A percentile compares a stretch with the other conserved stretches of the same genome.
These are phyloP conservation scores for Phytoseiulus persimilis DNA, from an alignment of 2,888 invertebrate genomes.

Conservation along the genomic window DNA sequence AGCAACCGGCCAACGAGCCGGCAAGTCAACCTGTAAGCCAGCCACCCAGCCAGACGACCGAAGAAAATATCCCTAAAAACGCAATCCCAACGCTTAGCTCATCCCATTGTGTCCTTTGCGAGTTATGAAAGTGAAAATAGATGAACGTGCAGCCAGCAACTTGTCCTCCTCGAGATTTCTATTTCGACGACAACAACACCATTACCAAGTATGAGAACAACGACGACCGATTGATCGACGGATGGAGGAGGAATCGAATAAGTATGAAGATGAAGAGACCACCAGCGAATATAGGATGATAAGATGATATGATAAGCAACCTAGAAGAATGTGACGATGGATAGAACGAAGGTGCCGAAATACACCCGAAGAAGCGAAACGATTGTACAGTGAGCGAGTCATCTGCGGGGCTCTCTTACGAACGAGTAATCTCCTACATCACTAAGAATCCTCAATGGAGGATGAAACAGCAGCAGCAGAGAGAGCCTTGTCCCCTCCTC, in stretches of 20 bases:
- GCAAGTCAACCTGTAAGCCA: too few species aligned
- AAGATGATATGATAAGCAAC: constrained; percentile 28
- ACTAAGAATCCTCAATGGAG: background rate
- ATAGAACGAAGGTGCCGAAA: constrained; percentile 13
- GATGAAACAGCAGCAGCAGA: background rate
- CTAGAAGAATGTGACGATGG: background rate
- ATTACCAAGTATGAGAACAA: background rate
- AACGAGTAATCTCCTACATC: background rate
- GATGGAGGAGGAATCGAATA: background rate
- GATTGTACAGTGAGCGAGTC: constrained; percentile 32
- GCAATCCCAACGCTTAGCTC: constrained; percentile 5
- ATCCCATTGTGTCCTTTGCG: background rate
- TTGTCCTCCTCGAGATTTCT: background rate
- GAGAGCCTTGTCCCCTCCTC: constrained; percentile 32
- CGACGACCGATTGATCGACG: background rate
- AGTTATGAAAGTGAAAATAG: background rate
- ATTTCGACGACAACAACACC: background rate
- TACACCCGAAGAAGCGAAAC: background rate
- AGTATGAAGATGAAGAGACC: background rate
- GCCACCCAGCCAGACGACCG: background rate
- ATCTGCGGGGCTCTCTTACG: background rate
- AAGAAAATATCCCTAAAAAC: background rate
- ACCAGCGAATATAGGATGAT: background rate
- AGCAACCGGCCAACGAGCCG: too few species aligned
- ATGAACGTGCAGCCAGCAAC: constrained; percentile 5